A percentile compares a stretch with the other conserved stretches of the same genome.
phyloP scores from a whole-genome alignment of 2,113 vertebrate genomes.

The Trogon melanurus region DNA sequence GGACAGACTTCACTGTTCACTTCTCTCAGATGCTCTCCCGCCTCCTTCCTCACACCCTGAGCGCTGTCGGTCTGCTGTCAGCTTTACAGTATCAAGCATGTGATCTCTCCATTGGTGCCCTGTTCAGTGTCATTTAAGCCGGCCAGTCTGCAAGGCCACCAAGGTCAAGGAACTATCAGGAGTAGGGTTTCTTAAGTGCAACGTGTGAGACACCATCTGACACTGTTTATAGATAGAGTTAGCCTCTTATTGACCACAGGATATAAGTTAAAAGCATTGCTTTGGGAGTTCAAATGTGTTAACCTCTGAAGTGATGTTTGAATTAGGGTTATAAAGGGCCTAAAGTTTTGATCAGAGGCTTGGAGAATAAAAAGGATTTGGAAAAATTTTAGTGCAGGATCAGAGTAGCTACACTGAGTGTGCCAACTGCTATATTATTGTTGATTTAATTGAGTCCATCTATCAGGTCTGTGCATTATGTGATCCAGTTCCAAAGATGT shows the following conservation, averaged over 20 bases:
- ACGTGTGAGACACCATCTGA: conserved; percentile 85
- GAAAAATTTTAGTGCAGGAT: conserved; percentile 63
- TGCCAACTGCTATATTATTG: conserved; percentile 69
- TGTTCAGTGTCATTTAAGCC: conserved; percentile 80
- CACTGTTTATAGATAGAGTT: conserved; percentile 84
- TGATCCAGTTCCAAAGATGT: conserved; percentile 60
- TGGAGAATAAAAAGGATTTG: conserved; percentile 37
- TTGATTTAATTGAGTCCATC: conserved; percentile 70
- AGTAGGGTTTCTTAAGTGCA: conserved; percentile 86
- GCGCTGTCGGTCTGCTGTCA: conserved; percentile 10
- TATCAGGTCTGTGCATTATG: conserved; percentile 64
- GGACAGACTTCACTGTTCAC: neutral
- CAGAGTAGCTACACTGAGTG: conserved; percentile 65
- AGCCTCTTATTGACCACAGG: conserved; percentile 78
- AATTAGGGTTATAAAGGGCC: conserved; percentile 76
- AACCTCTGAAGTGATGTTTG: conserved; percentile 84
- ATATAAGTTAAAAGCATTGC: conserved; percentile 86
- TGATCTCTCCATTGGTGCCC: conserved; percentile 66
- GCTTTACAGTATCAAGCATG: conserved; percentile 44
- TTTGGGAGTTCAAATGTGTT: conserved; percentile 78
- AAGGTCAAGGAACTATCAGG: conserved; percentile 84
- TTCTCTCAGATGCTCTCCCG: neutral
- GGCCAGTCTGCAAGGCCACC: conserved; percentile 65
- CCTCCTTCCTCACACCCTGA: neutral
- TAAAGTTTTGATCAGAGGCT: conserved; percentile 73